Evolutionary conservation across 2,888 invertebrate species (phyloP).

Genomic region (Melinopterus prodromus): DNA sequence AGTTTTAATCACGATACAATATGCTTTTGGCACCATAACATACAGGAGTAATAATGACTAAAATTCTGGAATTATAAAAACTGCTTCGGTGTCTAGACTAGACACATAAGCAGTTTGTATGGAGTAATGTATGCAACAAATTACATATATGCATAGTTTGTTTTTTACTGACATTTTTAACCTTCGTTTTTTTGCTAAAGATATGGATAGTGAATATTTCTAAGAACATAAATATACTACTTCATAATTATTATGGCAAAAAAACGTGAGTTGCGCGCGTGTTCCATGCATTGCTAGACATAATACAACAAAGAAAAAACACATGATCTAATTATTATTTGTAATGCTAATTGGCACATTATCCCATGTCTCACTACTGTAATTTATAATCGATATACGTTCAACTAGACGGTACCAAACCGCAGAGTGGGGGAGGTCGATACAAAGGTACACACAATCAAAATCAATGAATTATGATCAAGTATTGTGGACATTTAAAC

Average conservation of each 20-base stretch:
- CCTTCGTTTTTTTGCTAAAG: neutral
- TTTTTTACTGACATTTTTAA: neutral
- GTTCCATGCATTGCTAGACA: neutral
- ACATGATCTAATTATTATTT: neutral
- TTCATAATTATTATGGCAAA: neutral
- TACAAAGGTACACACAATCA: neutral
- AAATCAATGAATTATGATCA: neutral
- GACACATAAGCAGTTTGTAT: too few species aligned
- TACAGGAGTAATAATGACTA: too few species aligned
- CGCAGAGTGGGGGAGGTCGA: too few species aligned
- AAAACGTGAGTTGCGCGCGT: neutral
- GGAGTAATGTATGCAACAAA: neutral
- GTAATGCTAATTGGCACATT: neutral
- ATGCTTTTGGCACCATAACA: neutral
- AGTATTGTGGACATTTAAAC: neutral
- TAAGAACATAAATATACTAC: neutral
- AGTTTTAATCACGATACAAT: neutral
- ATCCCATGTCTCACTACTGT: too few species aligned
- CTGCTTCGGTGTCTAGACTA: too few species aligned
- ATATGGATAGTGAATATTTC: neutral
- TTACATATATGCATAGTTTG: neutral
- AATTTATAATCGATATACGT: too few species aligned
- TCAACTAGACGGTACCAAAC: too few species aligned
- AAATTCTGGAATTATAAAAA: too few species aligned
- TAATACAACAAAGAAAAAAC: neutral